These are phyloP conservation scores for Cygnus atratus DNA, from an alignment of 2,113 vertebrate species.

Conservation along the genomic window DNA sequence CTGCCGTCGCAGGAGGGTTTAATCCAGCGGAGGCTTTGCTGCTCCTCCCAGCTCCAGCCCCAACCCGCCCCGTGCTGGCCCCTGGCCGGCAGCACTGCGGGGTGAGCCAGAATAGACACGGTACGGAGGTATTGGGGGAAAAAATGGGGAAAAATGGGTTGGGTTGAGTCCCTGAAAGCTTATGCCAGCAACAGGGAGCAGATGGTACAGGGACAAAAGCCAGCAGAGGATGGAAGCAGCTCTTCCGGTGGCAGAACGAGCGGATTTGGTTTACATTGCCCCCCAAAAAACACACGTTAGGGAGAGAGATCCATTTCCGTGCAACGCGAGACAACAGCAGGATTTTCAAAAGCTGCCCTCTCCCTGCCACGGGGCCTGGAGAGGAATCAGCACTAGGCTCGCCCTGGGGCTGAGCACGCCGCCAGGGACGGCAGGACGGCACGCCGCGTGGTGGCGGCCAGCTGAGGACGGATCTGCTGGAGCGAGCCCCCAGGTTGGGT, in stretches of 20 bases:
- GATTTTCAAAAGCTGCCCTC: background rate
- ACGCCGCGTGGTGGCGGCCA: background rate
- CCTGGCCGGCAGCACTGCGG: fast-evolving
- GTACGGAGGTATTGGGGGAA: background rate
- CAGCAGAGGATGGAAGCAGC: background rate
- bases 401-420: fast-evolving
- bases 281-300: fast-evolving
- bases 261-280: fast-evolving
- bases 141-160: fast-evolving
- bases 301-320: background rate
- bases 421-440: fast-evolving
- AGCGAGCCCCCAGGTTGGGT: background rate
- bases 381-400: background rate
- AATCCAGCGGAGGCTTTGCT: background rate
- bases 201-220: background rate
- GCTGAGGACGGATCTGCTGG: fast-evolving
- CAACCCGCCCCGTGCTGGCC: background rate
- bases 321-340: background rate
- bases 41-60: background rate
- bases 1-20: fast-evolving
- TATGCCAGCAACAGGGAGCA: background rate
- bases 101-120: background rate
- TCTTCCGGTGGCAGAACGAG: background rate
- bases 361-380: fast-evolving
- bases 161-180: background rate